Evolutionary conservation across 2,888 invertebrate species (phyloP).

Genomic region (Catocala fraxini): DNA sequence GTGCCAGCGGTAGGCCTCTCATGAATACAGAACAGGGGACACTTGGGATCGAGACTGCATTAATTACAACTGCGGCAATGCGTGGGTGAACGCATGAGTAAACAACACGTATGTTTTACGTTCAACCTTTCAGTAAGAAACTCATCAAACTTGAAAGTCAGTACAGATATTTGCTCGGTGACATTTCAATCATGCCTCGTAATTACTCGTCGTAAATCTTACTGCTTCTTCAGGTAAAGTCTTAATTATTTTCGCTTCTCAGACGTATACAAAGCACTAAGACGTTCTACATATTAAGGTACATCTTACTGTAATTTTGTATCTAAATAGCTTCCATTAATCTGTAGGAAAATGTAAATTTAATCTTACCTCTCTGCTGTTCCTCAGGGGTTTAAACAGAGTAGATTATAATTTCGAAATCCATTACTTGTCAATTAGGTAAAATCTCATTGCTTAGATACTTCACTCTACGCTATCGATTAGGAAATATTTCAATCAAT

Average conservation of each 20-base stretch:
- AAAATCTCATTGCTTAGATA: neutral
- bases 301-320: conserved; percentile 16
- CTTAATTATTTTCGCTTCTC: conserved; percentile 6
- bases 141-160: too few relatives aligned
- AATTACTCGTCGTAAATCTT: conserved; percentile 1
- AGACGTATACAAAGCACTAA: conserved; percentile 1
- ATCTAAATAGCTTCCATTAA: conserved; percentile 25
- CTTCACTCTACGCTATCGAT: neutral
- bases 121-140: neutral
- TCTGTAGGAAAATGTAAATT: conserved; percentile 31
- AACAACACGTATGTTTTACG: conserved; percentile 21
- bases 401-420: conserved; percentile 32
- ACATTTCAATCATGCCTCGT: neutral
- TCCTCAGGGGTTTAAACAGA: conserved; percentile 17
- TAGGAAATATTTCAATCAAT: neutral
- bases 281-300: conserved; percentile 13
- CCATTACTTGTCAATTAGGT: conserved; percentile 29
- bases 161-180: too few relatives aligned
- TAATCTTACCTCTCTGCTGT: conserved; percentile 26
- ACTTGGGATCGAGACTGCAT: conserved; percentile 52
- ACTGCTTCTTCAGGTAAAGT: conserved; percentile 4
- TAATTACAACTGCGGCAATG: conserved; percentile 54
- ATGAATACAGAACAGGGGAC: conserved; percentile 78
- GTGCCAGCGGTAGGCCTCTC: conserved; percentile 70
- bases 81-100: conserved; percentile 38